Base-by-base conservation (phyloP, 2,888 invertebrate species). In the Drosophila kambysellisi region DNA sequence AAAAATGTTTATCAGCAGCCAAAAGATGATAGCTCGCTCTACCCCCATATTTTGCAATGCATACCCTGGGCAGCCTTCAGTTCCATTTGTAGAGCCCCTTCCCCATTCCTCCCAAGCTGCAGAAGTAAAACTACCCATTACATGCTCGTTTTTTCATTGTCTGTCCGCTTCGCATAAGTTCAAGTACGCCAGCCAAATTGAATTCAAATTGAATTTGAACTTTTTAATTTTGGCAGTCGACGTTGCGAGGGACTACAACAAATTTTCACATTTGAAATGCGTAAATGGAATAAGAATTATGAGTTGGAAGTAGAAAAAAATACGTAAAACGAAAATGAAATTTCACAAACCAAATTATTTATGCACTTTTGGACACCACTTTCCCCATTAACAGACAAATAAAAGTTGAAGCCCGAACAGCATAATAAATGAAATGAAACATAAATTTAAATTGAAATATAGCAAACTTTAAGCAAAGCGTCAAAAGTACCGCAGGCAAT, bases 201-300 rank as follows among this genome's bases (percentile, higher is more conserved):
- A 92, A 92, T 92, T 92, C 91, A 92, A 92, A 92, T 92, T 92
- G 91, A 92, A 92, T 92, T 92, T 92, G 91, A 92, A 92, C 87
- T 91, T 91, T 92, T 92, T 92, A 92, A 92, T 92, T 92, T 92
- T 46, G 70, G 48, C 63, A 65, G 69, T 78, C 64, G 65, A 68
- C 60, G 35, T 64, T 64, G 46, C 35, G 41, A 25, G 53, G 70
- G 48, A 77, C 65, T 59, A 57, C 41, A 68, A 50, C 59, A 50
- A 75, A 62, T 72, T 71, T 79, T 57, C 72, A 76, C 74, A 85
- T 82, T 86, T 83, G 82, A 41, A 86, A 88, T 88, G 78, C 87
- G 88, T 78, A 82, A 85, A 80, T 80, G 82, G 88, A 86, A 88
- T 86, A 81, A 62, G 78, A 86, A 78, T 85, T 85, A 88, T 88